phyloP scores from a whole-genome alignment of 2,888 invertebrate species.

The Spilosoma lubricipeda region DNA sequence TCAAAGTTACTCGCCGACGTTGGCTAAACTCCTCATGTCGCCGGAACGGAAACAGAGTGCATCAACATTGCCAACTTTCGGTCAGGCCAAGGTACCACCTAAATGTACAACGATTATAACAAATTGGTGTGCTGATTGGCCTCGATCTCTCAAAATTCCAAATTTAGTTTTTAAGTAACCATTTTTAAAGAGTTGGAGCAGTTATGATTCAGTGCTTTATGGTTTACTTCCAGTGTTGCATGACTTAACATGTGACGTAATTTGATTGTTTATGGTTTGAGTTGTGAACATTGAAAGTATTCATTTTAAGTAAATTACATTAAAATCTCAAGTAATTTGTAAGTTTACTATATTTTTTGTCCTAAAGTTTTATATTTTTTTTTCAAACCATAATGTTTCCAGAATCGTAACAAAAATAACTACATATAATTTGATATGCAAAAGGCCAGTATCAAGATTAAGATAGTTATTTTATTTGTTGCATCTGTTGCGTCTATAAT shows the following conservation, averaged over 20 bases:
- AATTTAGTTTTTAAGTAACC: conserved; percentile 79
- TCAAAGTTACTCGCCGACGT: conserved; percentile 91
- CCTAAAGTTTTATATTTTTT: neutral
- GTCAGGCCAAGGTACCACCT: conserved; percentile 85
- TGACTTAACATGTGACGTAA: conserved; percentile 22
- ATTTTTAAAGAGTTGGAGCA: conserved; percentile 56
- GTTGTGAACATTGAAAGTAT: conserved; percentile 10
- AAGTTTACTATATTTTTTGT: neutral
- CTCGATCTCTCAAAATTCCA: conserved; percentile 82
- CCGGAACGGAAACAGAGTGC: conserved; percentile 83
- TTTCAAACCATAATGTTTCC: conserved; percentile 19
- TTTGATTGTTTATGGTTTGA: conserved; percentile 17
- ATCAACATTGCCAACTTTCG: conserved; percentile 80
- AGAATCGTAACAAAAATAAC: conserved; percentile 12
- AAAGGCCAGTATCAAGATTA: conserved; percentile 7
- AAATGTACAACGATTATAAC: conserved; percentile 67
- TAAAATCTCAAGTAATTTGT: neutral
- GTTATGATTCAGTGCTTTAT: conserved; percentile 27
- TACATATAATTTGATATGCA: conserved; percentile 3
- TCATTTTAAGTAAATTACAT: neutral
- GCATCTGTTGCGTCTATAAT: no score
- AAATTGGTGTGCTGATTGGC: conserved; percentile 84
- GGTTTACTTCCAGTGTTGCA: conserved; percentile 22
- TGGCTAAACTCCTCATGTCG: conserved; percentile 92
- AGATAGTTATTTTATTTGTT: conserved; percentile 1